phyloP scores from a whole-genome alignment of 2,888 invertebrate species.

The Junonia oenone region DNA sequence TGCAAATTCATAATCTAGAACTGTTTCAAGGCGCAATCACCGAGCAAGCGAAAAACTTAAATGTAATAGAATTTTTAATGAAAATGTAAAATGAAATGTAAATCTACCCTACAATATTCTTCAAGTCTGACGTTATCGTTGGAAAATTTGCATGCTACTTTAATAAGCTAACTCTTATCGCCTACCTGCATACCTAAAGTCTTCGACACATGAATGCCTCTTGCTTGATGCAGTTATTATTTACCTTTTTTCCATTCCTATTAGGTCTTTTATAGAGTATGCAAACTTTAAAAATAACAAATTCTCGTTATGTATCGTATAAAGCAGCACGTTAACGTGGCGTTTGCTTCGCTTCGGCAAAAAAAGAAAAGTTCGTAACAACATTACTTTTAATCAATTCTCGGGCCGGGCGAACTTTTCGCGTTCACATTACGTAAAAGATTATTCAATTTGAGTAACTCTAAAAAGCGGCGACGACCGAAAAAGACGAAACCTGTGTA shows the following conservation, averaged over 20 bases:
- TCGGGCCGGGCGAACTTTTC: conserved; percentile 28
- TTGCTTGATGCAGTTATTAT: not conserved
- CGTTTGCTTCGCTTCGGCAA: not conserved
- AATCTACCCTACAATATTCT: conserved; percentile 26
- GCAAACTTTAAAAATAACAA: not conserved
- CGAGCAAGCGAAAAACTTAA: conserved; percentile 12
- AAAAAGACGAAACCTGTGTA: conserved; percentile 57
- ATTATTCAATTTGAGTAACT: conserved; percentile 67
- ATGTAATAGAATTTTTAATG: conserved; percentile 27
- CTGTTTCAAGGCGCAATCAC: not conserved
- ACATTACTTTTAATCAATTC: conserved; percentile 30
- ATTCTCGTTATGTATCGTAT: not conserved
- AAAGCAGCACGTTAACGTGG: not conserved
- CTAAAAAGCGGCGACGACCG: conserved; percentile 51
- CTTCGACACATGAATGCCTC: conserved; percentile 17
- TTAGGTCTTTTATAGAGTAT: not conserved
- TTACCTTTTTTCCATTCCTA: not conserved
- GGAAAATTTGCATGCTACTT: conserved; percentile 29
- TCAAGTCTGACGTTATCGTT: conserved; percentile 26
- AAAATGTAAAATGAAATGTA: conserved; percentile 32
- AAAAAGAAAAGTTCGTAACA: conserved; percentile 13
- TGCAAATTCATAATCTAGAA: not conserved
- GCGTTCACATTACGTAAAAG: conserved; percentile 33
- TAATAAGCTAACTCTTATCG: conserved; percentile 29
- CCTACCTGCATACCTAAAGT: conserved; percentile 10